Evolutionary conservation across 2,797 vertebrate species (phyloP), one percentile per base, ranked within the genome.

Genomic region (Trachurus trachurus): DNA sequence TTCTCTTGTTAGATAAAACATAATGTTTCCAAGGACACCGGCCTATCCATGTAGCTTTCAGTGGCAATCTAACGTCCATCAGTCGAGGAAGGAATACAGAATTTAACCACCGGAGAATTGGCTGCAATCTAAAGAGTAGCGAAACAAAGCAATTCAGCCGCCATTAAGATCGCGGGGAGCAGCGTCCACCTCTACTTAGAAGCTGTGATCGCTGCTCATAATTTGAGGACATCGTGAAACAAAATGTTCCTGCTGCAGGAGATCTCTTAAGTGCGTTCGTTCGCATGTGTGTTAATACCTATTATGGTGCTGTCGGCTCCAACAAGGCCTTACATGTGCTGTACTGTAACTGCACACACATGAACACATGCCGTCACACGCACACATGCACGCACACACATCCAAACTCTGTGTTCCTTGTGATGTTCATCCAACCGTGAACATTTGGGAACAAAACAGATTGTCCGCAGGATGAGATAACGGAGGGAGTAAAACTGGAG

Each of bases 221-320:
- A 76, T 61, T 39, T 1, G 68, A 52, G 74, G 64, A 87, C 45
- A 67, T 10, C 45, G 59, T 22, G 71, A 76, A 76, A 81, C 74
- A 75, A 34, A 84, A 84, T 89, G 87, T 91, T 72, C 85, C 17
- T 1, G 26, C 26, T 3, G 0, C n/a, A 5, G 37, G 26, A 57
- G 59, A 19, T 15, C 6, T 58, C 19, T 45, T 16, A 74, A 26
- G 26, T 26, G 68, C 56, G 57, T 45, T 26, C 1, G 52, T 59
- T 40, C 40, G 59, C 17, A 26, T 58, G 26, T 66, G 45, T 59
- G 53, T 58, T 22, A 21, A 50, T 37, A 26, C 3, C 39, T 40
- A 40, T 40, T 40, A 40, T 9, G 39, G 60, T 71, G 47, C 49
- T 52, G 16, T 81, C 64, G 60, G 44, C 31, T 49, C 53, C 12